These are phyloP conservation scores for Linepithema humile DNA, from an alignment of 1,140 invertebrate genomes.

Conservation along the genomic window DNA sequence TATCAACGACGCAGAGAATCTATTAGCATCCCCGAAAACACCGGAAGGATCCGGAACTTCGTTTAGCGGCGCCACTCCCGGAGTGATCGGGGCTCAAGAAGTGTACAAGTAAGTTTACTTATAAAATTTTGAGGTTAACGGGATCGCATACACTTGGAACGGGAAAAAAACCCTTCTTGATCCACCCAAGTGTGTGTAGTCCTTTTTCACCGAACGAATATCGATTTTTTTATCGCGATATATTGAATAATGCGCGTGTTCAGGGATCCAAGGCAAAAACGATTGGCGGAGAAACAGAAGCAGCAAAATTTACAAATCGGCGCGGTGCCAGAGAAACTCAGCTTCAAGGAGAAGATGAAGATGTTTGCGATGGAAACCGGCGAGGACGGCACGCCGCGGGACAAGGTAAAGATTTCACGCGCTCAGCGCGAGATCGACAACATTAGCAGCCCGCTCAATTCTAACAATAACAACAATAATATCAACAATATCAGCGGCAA, in stretches of 20 bases:
- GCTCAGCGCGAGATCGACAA: conserved; percentile 96
- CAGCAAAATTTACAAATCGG: conserved; percentile 86
- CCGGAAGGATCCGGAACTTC: conserved; percentile 86
- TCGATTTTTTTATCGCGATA: not conserved
- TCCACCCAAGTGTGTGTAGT: too few relatives aligned
- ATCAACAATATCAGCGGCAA: conserved; percentile 47
- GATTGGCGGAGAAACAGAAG: conserved; percentile 91
- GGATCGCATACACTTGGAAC: not conserved
- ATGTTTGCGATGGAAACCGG: conserved; percentile 98
- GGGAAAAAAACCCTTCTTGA: too few relatives aligned
- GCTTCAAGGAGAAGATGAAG: conserved; percentile 98
- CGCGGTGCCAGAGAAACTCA: conserved; percentile 94
- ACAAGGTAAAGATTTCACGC: conserved; percentile 96
- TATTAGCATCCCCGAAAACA: conserved; percentile 90
- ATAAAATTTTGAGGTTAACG: too few relatives aligned
- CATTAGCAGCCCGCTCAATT: conserved; percentile 83
- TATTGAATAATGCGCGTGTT: conserved; percentile 20
- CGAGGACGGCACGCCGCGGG: conserved; percentile 93
- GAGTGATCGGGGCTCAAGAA: conserved; percentile 97
- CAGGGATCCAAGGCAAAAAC: conserved; percentile 92
- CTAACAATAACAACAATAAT: conserved; percentile 79
- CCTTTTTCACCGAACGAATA: not conserved
- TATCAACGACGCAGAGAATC: conserved; percentile 91
- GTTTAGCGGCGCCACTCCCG: conserved; percentile 90
- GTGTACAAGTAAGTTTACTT: conserved; percentile 90